phyloP scores from a whole-genome alignment of 2,113 vertebrate species.

The Spizaetus ornatus region DNA sequence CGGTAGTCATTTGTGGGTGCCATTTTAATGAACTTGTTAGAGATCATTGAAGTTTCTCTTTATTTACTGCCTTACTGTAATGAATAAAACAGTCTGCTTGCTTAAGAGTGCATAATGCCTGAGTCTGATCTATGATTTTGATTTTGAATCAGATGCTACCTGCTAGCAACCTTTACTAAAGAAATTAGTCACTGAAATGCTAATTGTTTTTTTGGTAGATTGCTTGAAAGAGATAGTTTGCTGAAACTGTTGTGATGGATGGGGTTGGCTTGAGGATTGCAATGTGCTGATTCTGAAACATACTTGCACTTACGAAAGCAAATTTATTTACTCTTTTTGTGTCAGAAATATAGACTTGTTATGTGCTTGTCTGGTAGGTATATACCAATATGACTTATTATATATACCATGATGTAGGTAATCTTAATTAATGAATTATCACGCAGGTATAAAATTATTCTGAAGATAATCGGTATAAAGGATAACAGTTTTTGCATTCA shows the following conservation, averaged over 20 bases:
- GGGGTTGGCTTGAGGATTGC: background rate
- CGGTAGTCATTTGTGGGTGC: background rate
- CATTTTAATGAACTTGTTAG: background rate
- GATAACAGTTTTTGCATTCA: background rate
- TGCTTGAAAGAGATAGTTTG: background rate
- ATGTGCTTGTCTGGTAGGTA: background rate
- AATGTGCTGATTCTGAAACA: background rate
- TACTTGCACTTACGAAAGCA: background rate
- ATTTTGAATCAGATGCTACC: background rate
- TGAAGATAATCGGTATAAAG: background rate
- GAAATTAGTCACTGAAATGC: background rate
- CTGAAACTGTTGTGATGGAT: background rate
- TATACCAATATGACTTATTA: background rate
- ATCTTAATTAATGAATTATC: background rate
- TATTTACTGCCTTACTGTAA: background rate
- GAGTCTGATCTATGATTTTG: background rate
- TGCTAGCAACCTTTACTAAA: background rate
- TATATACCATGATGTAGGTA: background rate
- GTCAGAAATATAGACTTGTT: background rate
- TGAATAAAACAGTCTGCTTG: background rate
- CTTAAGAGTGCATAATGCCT: too few relatives aligned
- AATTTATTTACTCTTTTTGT: background rate
- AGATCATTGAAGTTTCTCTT: background rate
- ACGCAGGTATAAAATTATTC: background rate
- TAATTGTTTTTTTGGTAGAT: background rate